Conservation (phyloP, 1,140 invertebrate species). For the Pomacea maculata region DNA sequence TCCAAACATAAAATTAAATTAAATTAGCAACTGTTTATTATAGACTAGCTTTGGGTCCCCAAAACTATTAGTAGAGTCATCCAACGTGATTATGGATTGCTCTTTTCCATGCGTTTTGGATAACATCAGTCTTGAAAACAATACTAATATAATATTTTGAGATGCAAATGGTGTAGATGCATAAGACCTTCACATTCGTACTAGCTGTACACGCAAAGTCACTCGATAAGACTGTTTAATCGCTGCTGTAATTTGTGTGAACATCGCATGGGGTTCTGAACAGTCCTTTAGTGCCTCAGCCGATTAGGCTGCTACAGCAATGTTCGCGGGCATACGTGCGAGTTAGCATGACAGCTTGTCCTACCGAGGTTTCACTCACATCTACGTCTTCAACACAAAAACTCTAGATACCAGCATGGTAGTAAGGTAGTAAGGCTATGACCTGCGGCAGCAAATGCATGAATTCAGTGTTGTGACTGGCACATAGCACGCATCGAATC, state of each 20-base stretch:
- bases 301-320: neutral
- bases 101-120: neutral
- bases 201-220: neutral
- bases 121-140: neutral
- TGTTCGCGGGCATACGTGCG: neutral
- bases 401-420: too few species aligned
- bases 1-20: neutral
- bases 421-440: too few species aligned
- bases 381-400: too few species aligned
- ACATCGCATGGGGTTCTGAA: too few species aligned
- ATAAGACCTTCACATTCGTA: neutral
- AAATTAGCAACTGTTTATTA: too few species aligned
- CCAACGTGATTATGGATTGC: slow-evolving; percentile 5
- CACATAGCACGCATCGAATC: too few species aligned
- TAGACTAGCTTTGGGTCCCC: neutral
- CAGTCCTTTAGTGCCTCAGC: neutral
- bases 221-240: neutral
- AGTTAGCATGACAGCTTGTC: neutral
- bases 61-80: neutral
- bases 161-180: neutral
- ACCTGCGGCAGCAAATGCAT: too few species aligned
- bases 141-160: neutral
- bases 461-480: too few species aligned
- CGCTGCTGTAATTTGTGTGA: too few species aligned
- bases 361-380: too few species aligned